Percentiles rank a stretch among this genome's conserved stretches.
Evolutionary conservation across 2,113 vertebrate species (phyloP).

Genomic region (Semicossyphus pulcher): DNA sequence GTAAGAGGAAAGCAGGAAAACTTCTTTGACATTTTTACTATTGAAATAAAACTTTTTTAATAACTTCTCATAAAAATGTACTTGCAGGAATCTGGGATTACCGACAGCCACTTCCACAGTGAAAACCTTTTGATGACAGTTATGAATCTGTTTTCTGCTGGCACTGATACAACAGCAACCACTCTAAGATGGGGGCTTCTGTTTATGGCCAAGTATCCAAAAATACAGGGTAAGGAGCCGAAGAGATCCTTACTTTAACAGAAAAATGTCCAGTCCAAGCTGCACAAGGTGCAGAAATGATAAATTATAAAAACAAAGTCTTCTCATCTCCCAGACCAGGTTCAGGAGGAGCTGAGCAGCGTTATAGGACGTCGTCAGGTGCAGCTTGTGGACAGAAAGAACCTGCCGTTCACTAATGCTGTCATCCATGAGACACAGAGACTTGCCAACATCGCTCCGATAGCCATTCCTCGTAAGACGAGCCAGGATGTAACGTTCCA

Average conservation of each 20-base stretch:
- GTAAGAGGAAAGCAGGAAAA: too few species aligned
- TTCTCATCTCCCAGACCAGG: slow-evolving; percentile 35
- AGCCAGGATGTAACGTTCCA: slow-evolving; percentile 48
- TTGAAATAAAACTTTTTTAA: too few species aligned
- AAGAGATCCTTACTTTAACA: neutral
- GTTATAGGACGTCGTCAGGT: slow-evolving; percentile 48
- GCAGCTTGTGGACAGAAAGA: slow-evolving; percentile 36
- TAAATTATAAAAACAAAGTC: neutral
- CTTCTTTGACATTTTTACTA: too few species aligned
- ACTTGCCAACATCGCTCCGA: slow-evolving; percentile 36
- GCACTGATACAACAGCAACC: slow-evolving; percentile 75
- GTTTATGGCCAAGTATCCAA: slow-evolving; percentile 80
- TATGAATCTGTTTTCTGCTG: slow-evolving; percentile 71
- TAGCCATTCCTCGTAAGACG: slow-evolving; percentile 29
- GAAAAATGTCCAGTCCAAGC: neutral
- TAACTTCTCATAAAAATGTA: too few species aligned
- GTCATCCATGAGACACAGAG: slow-evolving; percentile 65
- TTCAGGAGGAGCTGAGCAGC: slow-evolving; percentile 52
- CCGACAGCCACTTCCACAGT: slow-evolving; percentile 31
- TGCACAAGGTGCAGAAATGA: neutral
- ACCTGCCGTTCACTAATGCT: slow-evolving; percentile 49
- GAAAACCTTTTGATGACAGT: slow-evolving; percentile 68
- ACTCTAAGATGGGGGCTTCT: slow-evolving; percentile 76
- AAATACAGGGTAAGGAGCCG: slow-evolving; percentile 78
- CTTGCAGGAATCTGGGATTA: slow-evolving; percentile 45